Evolutionary conservation across 2,888 invertebrate species (phyloP).

Genomic region (Cantharis flavilabris): DNA sequence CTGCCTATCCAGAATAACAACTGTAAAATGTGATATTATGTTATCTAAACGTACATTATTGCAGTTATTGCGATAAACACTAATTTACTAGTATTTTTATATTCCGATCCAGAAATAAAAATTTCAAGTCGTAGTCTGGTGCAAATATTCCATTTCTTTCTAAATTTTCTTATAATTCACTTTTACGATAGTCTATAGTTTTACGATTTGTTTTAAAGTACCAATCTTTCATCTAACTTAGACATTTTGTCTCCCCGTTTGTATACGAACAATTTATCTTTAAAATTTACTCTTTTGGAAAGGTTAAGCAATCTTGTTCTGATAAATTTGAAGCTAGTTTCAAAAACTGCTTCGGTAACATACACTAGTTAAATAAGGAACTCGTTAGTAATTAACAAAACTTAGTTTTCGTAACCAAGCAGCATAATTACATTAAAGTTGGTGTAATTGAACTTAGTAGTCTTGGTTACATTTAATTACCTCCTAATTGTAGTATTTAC

Average conservation of each 20-base stretch:
- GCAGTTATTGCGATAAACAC: neutral
- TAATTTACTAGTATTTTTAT: neutral
- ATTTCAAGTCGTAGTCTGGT: neutral
- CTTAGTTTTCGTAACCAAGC: neutral
- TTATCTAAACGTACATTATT: too few relatives aligned
- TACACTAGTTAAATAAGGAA: neutral
- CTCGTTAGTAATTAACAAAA: neutral
- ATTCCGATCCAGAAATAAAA: neutral
- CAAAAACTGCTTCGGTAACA: neutral
- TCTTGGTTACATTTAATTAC: neutral
- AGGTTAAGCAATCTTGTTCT: neutral
- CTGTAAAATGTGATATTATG: too few relatives aligned
- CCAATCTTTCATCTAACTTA: neutral
- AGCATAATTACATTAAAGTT: neutral
- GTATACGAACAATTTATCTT: neutral
- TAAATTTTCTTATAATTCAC: neutral
- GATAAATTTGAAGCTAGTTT: neutral
- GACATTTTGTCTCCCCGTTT: neutral
- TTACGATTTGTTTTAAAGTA: neutral
- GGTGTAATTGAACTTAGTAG: neutral
- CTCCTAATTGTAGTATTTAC: neutral
- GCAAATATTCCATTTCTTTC: neutral
- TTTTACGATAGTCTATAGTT: neutral
- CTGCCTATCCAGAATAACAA: too few relatives aligned
- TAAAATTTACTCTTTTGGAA: neutral